Evolutionary conservation across 2,888 invertebrate genomes (phyloP), one percentile per base, ranked within the genome.

Genomic region (Sinhomidia bicolor): DNA sequence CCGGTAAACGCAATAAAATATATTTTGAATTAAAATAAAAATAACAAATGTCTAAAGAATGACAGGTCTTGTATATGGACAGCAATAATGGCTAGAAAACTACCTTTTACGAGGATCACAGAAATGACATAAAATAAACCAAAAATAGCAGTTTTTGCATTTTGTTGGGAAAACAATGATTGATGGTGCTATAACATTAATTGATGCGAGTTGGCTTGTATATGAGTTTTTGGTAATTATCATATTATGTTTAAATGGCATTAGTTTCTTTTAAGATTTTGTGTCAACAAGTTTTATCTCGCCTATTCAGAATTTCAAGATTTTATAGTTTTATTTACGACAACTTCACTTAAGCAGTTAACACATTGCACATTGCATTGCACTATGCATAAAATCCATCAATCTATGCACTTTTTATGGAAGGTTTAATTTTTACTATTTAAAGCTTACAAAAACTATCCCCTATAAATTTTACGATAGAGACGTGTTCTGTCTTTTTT

Each of bases 161-260:
- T 71, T 85, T 78, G 62, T 85, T 84, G 76, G 51, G 62, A 51
- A n/a, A 14, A 44, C 17, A 54, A 51, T 57, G 57, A 79, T 79
- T 76, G 76, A 76, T 76, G 76, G 26, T 44, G 23, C 14, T 47
- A 68, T 60, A 60, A 68, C 36, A 17, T 47, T 41, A 14, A 26
- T 6, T 26, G 47, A 26, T 76, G 17, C 14, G 17, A 51, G 79
- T 20, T 17, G 57, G 32, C 57, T 79, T 79, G 54, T 60, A 79
- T 10, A 79, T 10, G 60, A 79, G n/a, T 29, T 32, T 54, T 76
- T 79, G n/a, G 12, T 9, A 36, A 79, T 51, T 26, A 60, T 23
- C 60, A 68, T 36, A 65, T 10, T 12, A 41, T 41, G 29, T 36
- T 36, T 36, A 36, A 36, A 36, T 60, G 60, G 17, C 60, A 60